A percentile compares a stretch with the other conserved stretches of the same genome.
These are phyloP conservation scores for Spilosoma lubricipeda DNA, from an alignment of 2,888 invertebrate genomes.

Conservation along the genomic window DNA sequence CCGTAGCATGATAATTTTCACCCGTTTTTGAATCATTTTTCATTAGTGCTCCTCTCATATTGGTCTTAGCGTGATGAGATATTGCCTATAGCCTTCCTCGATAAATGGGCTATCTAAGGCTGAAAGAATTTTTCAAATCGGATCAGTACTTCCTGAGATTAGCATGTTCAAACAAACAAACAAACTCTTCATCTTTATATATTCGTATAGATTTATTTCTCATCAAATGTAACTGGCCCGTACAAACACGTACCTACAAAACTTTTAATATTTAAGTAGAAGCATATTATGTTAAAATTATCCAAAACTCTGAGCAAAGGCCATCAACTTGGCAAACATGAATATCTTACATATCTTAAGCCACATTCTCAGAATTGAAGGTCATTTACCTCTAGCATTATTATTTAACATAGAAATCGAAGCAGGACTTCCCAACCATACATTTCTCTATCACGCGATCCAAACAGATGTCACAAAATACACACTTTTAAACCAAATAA, in stretches of 20 bases:
- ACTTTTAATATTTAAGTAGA: not conserved
- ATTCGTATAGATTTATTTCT: too few species aligned
- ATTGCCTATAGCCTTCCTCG: too few species aligned
- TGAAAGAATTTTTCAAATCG: too few species aligned
- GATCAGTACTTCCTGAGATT: too few species aligned
- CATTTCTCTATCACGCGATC: constrained; percentile 22
- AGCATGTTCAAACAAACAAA: too few species aligned
- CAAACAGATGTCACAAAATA: constrained; percentile 37
- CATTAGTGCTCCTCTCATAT: too few species aligned
- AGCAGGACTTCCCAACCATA: constrained; percentile 10
- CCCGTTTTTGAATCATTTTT: too few species aligned
- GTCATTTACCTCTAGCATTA: constrained; percentile 6
- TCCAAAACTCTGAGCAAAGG: constrained; percentile 3
- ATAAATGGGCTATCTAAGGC: too few species aligned
- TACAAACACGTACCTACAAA: not conserved
- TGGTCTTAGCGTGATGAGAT: too few species aligned
- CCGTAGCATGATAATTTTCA: too few species aligned
- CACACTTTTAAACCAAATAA: constrained; percentile 37
- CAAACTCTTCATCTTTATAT: too few species aligned
- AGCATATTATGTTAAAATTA: not conserved
- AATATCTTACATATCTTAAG: not conserved
- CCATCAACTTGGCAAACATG: not conserved
- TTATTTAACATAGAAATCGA: constrained; percentile 21
- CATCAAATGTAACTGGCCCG: too few species aligned
- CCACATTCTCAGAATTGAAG: constrained; percentile 6